Evolutionary conservation across 2,888 invertebrate species (phyloP), one percentile per base, ranked within the genome.

Genomic region (Camptogramma bilineatum): DNA sequence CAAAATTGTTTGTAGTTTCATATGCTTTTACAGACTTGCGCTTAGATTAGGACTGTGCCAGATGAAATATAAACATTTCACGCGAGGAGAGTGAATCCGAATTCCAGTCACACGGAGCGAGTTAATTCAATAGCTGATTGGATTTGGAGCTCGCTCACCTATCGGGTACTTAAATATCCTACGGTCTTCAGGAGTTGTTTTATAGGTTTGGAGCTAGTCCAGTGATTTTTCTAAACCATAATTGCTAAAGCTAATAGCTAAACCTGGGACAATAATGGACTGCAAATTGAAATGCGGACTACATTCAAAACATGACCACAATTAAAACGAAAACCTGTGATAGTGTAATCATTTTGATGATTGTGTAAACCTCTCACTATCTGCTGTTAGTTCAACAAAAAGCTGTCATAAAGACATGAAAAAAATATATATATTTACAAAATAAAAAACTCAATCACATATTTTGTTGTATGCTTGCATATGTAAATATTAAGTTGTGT

Each of bases 51-150:
- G 87, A 85, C 84, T 79, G 81, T 83, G 83, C 85, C 82, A 88
- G 91, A 91, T 92, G 90, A 90, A 92, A 91, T 91, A 92, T 91
- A 91, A 92, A 91, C 91, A 92, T 91, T 91, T 91, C 88, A 91
- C 88, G 88, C 86, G 87, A 90, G 87, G 87, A 44, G 54, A 56
- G 56, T 10, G 19, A 56, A 90, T 93, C 89, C 88, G 90, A 92
- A 93, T 93, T 92, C 92, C 82, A 88, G 90, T 91, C 92, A 91
- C 91, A 91, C 87, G 84, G 89, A 83, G 86, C 82, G 86, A 87
- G 91, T 90, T 92, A 91, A 92, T 93, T 92, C 91, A 91, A 92
- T 91, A 91, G 90, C 89, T 92, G 92, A 93, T 92, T 92, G 91
- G 92, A 92, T 92, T 93, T 91, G 90, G 89, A 89, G 83, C 85